These are phyloP conservation scores for Dendrophyllia cribrosa DNA, from an alignment of 64 coral and sea anemone species.

Conservation along the genomic window DNA sequence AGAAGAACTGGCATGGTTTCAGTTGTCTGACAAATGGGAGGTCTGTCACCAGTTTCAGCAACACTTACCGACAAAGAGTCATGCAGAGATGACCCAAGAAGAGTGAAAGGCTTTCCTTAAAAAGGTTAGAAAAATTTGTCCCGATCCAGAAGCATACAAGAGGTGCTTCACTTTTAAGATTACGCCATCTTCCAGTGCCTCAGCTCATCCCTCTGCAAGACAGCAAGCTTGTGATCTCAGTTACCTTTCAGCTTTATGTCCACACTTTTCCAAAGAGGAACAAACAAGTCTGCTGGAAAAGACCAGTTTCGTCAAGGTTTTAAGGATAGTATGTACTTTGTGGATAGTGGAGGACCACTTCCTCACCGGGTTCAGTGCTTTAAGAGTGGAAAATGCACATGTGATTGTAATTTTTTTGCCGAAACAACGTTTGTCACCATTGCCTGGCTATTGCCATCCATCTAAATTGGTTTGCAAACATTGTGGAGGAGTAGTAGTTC, in stretches of 20 bases:
- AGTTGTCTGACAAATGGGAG: constrained; percentile 54
- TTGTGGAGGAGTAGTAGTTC: not conserved
- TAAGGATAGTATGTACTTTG: constrained; percentile 41
- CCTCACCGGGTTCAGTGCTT: constrained; percentile 28
- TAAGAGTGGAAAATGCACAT: constrained; percentile 42
- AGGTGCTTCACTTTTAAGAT: constrained; percentile 11
- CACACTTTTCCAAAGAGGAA: constrained; percentile 30
- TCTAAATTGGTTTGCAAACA: constrained; percentile 29
- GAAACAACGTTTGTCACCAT: constrained; percentile 37
- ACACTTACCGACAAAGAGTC: not conserved
- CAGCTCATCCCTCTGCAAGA: not conserved
- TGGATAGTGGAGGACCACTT: constrained; percentile 29
- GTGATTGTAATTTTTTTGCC: constrained; percentile 27
- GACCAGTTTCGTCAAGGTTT: constrained; percentile 41
- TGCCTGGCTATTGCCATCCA: constrained; percentile 41
- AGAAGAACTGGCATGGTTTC: constrained; percentile 39
- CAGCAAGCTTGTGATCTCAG: not conserved
- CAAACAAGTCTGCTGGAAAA: constrained; percentile 13
- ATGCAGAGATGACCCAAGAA: constrained; percentile 26
- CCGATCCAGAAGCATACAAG: constrained; percentile 61
- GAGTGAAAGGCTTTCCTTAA: constrained; percentile 21
- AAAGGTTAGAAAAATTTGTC: constrained; percentile 32
- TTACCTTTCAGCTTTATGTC: not conserved
- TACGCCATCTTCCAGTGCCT: not conserved
- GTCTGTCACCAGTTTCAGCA: not conserved